Conservation (phyloP, 2,888 invertebrate genomes). For the Polydrusus cervinus region DNA sequence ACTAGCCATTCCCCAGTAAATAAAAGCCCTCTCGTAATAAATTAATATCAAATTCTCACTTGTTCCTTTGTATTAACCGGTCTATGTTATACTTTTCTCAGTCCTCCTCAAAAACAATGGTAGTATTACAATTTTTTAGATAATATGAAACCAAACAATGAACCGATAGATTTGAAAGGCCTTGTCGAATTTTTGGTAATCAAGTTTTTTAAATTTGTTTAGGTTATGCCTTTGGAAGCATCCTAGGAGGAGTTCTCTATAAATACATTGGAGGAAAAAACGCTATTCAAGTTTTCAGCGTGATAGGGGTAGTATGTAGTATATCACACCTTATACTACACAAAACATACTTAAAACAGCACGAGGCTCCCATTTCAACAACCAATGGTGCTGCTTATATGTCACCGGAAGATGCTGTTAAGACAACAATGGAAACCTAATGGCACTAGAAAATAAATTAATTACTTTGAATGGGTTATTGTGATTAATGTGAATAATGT, state of each 20-base stretch:
- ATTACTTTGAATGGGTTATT: too few relatives aligned
- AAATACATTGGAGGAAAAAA: constrained; percentile 77
- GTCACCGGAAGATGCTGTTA: constrained; percentile 61
- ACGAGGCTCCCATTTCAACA: constrained; percentile 30
- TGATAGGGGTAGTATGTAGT: constrained; percentile 70
- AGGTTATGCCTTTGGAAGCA: constrained; percentile 86
- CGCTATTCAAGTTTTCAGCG: constrained; percentile 74
- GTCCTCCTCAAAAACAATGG: too few relatives aligned
- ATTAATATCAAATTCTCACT: too few relatives aligned
- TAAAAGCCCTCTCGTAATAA: too few relatives aligned
- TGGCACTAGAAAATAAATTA: not conserved
- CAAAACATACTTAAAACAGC: constrained; percentile 58
- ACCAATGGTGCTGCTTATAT: constrained; percentile 53
- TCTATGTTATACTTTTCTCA: too few relatives aligned
- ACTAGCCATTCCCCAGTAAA: too few relatives aligned
- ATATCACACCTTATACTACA: constrained; percentile 71
- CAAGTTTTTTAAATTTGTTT: constrained; percentile 53
- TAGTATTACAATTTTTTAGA: too few relatives aligned
- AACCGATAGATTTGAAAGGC: not conserved
- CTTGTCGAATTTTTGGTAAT: not conserved
- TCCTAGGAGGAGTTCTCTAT: constrained; percentile 83
- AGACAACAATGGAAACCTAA: constrained; percentile 21
- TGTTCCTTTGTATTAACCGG: too few relatives aligned
- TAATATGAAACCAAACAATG: too few relatives aligned
- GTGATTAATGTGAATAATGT: too few relatives aligned